Evolutionary conservation across 2,113 vertebrate species (phyloP).

Genomic region (Thamnophis sirtalis): DNA sequence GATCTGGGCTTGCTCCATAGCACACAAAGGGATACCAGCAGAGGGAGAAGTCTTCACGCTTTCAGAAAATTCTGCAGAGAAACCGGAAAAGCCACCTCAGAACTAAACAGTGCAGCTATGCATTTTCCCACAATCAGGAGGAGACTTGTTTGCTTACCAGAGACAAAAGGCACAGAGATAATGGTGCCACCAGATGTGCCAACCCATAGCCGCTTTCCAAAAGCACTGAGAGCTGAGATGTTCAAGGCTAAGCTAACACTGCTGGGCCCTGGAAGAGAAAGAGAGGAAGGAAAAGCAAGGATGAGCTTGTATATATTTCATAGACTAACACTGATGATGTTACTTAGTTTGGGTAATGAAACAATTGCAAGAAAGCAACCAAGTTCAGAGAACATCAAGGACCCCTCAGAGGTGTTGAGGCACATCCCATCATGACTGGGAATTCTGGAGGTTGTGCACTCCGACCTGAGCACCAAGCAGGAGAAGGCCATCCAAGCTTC

Average conservation of each 20-base stretch:
- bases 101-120: background rate
- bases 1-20: constrained; percentile 40
- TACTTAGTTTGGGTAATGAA: background rate
- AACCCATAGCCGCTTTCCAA: constrained; percentile 41
- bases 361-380: background rate
- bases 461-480: background rate
- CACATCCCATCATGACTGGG: background rate
- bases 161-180: constrained; percentile 38
- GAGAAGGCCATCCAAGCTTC: background rate
- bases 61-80: background rate
- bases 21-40: constrained; percentile 18
- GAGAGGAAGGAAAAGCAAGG: background rate
- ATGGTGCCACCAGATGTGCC: constrained; percentile 42
- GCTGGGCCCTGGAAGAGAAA: constrained; percentile 10
- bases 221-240: constrained; percentile 35
- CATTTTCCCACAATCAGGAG: no score
- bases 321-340: background rate
- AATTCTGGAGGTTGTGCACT: background rate
- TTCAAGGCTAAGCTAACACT: constrained; percentile 35
- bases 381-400: background rate
- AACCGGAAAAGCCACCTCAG: background rate
- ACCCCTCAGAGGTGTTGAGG: background rate
- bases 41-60: background rate
- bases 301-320: background rate
- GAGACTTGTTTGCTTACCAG: background rate